phyloP scores from a whole-genome alignment of 2,888 invertebrate species.

The Malthinus seriepunctatus region DNA sequence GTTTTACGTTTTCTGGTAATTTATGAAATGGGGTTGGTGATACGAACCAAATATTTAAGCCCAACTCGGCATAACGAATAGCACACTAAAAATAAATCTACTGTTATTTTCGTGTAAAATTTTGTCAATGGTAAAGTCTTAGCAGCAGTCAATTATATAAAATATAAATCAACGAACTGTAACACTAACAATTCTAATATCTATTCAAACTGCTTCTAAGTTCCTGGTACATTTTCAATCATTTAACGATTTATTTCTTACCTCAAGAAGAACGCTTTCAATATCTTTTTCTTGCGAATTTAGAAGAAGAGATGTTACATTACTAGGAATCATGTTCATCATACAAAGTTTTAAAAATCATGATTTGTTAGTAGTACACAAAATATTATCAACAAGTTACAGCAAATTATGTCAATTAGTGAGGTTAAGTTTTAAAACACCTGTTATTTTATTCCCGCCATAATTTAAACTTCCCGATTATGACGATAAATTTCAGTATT shows the following conservation, averaged over 20 bases:
- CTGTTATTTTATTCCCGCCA: not conserved
- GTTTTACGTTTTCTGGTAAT: slow-evolving; percentile 43
- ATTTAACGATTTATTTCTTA: not conserved
- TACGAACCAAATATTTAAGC: slow-evolving; percentile 47
- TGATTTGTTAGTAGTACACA: not conserved
- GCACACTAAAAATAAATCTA: slow-evolving; percentile 42
- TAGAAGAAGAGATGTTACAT: slow-evolving; percentile 10
- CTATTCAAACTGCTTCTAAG: no score
- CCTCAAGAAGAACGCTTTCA: slow-evolving; percentile 25
- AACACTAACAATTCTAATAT: not conserved
- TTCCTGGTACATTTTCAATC: no score
- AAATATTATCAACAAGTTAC: not conserved
- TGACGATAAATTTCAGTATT: no score
- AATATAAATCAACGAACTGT: not conserved
- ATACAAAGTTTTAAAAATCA: not conserved
- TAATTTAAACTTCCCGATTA: no score
- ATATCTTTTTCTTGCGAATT: slow-evolving; percentile 15
- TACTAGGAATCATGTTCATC: slow-evolving; percentile 9
- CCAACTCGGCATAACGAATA: slow-evolving; percentile 46
- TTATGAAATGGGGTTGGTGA: slow-evolving; percentile 44
- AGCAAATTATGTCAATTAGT: not conserved
- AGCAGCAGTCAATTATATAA: not conserved
- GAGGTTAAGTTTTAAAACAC: not conserved
- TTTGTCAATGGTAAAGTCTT: not conserved
- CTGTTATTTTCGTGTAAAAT: no score